phyloP scores from a whole-genome alignment of 2,888 invertebrate species.

The Plebejus melissa region DNA sequence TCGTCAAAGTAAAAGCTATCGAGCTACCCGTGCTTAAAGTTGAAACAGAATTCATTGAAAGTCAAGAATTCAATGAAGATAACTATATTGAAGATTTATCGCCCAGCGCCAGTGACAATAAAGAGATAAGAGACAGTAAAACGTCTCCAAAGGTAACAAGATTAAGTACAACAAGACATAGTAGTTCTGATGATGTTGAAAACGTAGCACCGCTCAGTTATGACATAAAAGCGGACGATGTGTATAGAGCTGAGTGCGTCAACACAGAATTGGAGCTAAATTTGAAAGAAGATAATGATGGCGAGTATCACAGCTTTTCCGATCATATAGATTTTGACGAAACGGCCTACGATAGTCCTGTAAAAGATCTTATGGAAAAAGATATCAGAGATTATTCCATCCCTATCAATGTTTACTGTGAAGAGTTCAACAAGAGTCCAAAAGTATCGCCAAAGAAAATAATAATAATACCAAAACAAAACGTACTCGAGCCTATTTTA shows the following conservation, averaged over 20 bases:
- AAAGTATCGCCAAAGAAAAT: conserved; percentile 54
- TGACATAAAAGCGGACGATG: conserved; percentile 1
- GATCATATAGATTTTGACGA: conserved; percentile 61
- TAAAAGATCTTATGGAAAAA: conserved; percentile 66
- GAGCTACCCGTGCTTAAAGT: conserved; percentile 49
- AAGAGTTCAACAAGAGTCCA: conserved; percentile 54
- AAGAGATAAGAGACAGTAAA: conserved; percentile 28
- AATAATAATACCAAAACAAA: conserved; percentile 42
- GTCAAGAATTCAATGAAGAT: conserved; percentile 70
- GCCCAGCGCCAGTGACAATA: conserved; percentile 34
- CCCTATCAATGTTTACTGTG: conserved; percentile 66
- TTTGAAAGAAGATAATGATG: conserved; percentile 54
- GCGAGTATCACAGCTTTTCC: conserved; percentile 71
- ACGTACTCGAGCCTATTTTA: conserved; percentile 62
- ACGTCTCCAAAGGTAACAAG: neutral
- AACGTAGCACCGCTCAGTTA: conserved; percentile 24
- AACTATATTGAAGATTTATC: conserved; percentile 58
- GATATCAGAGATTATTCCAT: conserved; percentile 73
- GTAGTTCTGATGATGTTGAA: conserved; percentile 25
- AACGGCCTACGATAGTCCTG: conserved; percentile 64
- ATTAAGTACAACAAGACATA: conserved; percentile 30
- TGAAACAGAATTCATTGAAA: conserved; percentile 56
- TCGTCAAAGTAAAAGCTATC: conserved; percentile 51
- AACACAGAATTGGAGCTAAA: conserved; percentile 39
- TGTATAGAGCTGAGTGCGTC: conserved; percentile 45